phyloP scores from a whole-genome alignment of 2,797 vertebrate genomes.

The Eupleurogrammus muticus region DNA sequence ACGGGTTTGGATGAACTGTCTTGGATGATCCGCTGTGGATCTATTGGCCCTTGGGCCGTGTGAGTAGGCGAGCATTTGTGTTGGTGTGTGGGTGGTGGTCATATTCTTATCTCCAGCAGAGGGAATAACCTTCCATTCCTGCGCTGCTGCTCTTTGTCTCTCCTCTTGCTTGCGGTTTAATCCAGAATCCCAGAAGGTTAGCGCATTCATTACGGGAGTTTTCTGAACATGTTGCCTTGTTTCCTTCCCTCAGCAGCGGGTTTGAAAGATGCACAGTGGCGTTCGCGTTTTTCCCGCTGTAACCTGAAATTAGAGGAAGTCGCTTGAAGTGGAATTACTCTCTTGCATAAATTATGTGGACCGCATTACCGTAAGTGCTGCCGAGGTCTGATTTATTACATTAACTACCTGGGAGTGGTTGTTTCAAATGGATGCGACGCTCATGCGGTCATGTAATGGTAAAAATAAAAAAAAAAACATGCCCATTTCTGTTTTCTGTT shows the following conservation, averaged over 20 bases:
- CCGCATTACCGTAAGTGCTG: slow-evolving; percentile 16
- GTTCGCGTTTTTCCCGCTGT: background rate
- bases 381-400: slow-evolving; percentile 14
- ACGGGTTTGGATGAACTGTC: background rate
- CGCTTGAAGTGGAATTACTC: slow-evolving; percentile 9
- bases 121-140: slow-evolving; percentile 61
- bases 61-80: slow-evolving; percentile 43
- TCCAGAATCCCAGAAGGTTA: slow-evolving; percentile 50
- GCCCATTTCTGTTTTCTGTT: slow-evolving; percentile 16
- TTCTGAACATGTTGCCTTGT: slow-evolving; percentile 19
- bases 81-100: slow-evolving; percentile 48
- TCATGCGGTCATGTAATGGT: slow-evolving; percentile 20
- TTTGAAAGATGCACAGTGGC: slow-evolving; percentile 12
- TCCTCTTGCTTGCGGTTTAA: slow-evolving; percentile 50
- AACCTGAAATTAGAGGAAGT: slow-evolving; percentile 17
- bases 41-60: slow-evolving; percentile 36
- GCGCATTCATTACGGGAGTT: slow-evolving; percentile 38
- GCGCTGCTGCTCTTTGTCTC: slow-evolving; percentile 48
- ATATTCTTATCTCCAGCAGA: slow-evolving; percentile 45
- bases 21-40: slow-evolving; percentile 4
- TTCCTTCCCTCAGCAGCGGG: slow-evolving; percentile 2
- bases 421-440: slow-evolving; percentile 25
- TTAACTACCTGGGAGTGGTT: slow-evolving; percentile 22
- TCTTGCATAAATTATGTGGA: slow-evolving; percentile 27
- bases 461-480: slow-evolving; percentile 1